A percentile compares a stretch with the other conserved stretches of the same genome.
Evolutionary conservation across 2,113 vertebrate species (phyloP).

Genomic region (Pteronura brasiliensis): DNA sequence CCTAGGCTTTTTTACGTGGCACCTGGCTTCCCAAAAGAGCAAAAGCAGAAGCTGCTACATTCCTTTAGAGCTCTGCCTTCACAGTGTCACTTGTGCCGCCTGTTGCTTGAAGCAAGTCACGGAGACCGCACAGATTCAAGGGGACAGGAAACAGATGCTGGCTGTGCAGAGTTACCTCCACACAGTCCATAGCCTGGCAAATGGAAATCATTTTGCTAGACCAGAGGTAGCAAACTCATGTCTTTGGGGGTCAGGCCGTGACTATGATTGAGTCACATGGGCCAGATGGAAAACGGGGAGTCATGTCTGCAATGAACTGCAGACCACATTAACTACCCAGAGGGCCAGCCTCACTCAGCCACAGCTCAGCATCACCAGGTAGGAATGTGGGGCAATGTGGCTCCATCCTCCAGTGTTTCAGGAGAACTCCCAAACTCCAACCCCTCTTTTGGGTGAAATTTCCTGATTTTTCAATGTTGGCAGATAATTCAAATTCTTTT

Average conservation of each 20-base stretch:
- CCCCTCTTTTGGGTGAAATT: background rate
- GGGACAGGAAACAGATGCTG: background rate
- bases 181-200: background rate
- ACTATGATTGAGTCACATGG: background rate
- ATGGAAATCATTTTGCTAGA: background rate
- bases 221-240: background rate
- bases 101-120: background rate
- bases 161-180: background rate
- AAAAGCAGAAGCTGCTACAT: background rate
- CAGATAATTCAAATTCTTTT: constrained; percentile 66
- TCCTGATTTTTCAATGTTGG: constrained; percentile 65
- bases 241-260: background rate
- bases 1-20: background rate
- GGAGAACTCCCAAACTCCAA: background rate
- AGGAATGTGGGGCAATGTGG: background rate
- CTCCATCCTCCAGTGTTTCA: background rate
- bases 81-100: background rate
- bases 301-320: background rate
- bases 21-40: background rate
- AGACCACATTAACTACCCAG: background rate
- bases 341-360: background rate
- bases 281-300: background rate
- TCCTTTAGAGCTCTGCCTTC: background rate
- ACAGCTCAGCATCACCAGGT: background rate
- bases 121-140: background rate